phyloP scores from a whole-genome alignment of 2,888 invertebrate species.

The Trachelus troglodyta region DNA sequence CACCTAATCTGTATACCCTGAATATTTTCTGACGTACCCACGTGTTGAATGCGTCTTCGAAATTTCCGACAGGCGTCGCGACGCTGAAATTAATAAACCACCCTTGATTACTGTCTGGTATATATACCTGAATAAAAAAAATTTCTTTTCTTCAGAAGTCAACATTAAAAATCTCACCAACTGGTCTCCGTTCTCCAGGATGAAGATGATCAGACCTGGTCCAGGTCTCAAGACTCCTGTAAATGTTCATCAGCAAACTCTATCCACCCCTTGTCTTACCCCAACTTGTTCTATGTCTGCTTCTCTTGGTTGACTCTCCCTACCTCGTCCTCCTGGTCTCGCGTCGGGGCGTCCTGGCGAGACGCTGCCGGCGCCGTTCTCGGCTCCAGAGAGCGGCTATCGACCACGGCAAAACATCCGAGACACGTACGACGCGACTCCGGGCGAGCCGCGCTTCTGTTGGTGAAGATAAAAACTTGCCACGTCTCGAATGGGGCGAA shows the following conservation, averaged over 20 bases:
- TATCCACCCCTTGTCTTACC: no score
- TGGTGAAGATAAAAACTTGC: constrained; percentile 24
- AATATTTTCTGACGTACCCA: neutral
- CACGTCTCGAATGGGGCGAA: constrained; percentile 24
- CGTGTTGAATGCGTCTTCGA: neutral
- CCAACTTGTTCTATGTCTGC: neutral
- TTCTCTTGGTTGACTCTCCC: neutral
- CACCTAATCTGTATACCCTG: no score
- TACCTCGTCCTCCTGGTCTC: neutral
- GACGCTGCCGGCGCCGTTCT: constrained; percentile 6
- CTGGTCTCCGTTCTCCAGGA: no score
- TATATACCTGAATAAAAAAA: neutral
- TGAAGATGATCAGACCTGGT: no score
- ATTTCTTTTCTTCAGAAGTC: neutral
- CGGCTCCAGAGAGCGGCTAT: neutral
- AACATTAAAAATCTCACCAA: neutral
- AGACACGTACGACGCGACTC: constrained; percentile 7
- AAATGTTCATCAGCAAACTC: no score
- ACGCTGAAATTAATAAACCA: neutral
- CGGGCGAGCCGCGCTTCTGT: constrained; percentile 8
- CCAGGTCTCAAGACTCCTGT: no score
- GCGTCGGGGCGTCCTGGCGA: neutral
- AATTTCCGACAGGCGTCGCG: neutral
- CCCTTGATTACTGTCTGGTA: neutral
- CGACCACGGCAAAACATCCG: constrained; percentile 10